Conservation (phyloP, 2,113 vertebrate species). For the Alexandromys fortis region DNA sequence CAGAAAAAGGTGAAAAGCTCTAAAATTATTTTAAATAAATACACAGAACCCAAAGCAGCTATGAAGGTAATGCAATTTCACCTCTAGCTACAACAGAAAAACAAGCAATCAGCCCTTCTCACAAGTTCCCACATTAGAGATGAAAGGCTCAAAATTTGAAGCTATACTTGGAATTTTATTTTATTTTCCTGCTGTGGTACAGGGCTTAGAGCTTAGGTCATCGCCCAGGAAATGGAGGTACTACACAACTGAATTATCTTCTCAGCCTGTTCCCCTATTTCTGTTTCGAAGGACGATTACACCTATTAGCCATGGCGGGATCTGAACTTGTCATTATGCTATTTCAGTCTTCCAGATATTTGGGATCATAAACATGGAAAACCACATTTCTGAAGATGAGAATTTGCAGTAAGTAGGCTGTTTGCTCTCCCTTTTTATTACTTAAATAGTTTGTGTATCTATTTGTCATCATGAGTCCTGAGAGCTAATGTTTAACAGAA, state of each 20-base stretch:
- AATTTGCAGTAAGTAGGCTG: neutral
- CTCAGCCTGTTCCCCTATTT: neutral
- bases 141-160: neutral
- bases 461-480: neutral
- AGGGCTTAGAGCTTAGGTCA: neutral
- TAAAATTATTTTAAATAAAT: neutral
- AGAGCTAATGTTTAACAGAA: neutral
- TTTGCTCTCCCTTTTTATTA: neutral
- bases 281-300: neutral
- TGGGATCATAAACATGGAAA: neutral
- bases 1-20: neutral
- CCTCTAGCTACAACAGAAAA: neutral
- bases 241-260: neutral
- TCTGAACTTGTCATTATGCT: neutral
- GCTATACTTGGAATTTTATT: neutral
- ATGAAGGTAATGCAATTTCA: neutral
- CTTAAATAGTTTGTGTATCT: neutral
- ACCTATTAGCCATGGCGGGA: too few relatives aligned
- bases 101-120: neutral
- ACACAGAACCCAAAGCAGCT: neutral
- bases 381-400: neutral
- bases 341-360: accelerated
- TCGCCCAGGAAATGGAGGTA: neutral
- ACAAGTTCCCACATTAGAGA: neutral
- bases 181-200: neutral